These are phyloP conservation scores for Rhabdomys pumilio DNA, from an alignment of 2,797 vertebrate species.

Conservation along the genomic window DNA sequence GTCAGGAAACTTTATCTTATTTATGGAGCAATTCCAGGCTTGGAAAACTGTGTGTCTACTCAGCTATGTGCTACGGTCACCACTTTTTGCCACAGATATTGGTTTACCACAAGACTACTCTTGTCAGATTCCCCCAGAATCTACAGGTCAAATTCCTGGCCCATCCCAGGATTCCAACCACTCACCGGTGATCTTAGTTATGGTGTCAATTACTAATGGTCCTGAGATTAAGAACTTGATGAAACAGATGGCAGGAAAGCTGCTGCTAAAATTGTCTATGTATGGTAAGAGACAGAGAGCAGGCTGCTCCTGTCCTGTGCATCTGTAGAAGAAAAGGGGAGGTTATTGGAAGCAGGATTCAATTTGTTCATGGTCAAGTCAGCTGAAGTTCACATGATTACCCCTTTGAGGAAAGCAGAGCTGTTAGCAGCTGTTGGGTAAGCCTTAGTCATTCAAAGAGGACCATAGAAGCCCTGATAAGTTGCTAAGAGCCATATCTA, in stretches of 20 bases:
- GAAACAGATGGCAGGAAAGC: conserved; percentile 75
- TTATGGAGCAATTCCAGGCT: conserved; percentile 70
- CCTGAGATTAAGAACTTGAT: conserved; percentile 77
- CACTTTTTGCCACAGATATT: conserved; percentile 74
- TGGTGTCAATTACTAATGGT: conserved; percentile 82
- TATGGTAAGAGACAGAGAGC: conserved; percentile 58
- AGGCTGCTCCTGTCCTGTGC: neutral
- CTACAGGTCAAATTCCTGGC: conserved; percentile 81
- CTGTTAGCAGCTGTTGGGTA: conserved; percentile 70
- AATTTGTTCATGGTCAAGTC: neutral
- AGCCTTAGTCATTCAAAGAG: conserved; percentile 66
- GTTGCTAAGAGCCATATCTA: conserved; percentile 66
- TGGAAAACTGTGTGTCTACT: conserved; percentile 68
- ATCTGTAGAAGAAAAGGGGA: neutral
- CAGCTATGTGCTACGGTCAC: conserved; percentile 76
- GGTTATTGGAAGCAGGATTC: neutral
- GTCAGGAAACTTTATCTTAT: conserved; percentile 78
- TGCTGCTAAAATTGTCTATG: conserved; percentile 77
- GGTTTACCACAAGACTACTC: conserved; percentile 74
- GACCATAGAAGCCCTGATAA: conserved; percentile 66
- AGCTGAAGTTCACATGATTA: conserved; percentile 32
- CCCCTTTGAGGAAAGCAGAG: conserved; percentile 44
- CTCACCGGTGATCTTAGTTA: conserved; percentile 80
- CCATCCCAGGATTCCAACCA: conserved; percentile 82
- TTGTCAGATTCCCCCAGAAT: conserved; percentile 70